phyloP scores from a whole-genome alignment of 2,888 invertebrate genomes.

The Ditula angustiorana region DNA sequence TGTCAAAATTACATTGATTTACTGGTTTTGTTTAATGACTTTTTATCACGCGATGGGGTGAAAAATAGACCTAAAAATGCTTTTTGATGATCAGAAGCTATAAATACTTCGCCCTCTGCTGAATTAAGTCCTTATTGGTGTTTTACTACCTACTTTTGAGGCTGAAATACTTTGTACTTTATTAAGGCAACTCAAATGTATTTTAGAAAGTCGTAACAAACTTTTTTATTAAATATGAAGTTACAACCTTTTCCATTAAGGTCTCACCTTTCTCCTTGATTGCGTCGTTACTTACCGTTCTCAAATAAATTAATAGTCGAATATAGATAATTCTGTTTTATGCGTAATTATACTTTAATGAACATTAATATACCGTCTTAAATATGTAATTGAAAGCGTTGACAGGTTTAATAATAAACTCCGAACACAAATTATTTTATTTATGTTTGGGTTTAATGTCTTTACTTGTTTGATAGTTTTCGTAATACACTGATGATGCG shows the following conservation, averaged over 20 bases:
- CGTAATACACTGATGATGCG: background rate
- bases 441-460: background rate
- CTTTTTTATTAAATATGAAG: constrained; percentile 14
- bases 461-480: constrained; percentile 5
- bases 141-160: constrained; percentile 4
- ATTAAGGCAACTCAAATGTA: background rate
- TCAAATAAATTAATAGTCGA: constrained; percentile 22
- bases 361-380: constrained; percentile 16
- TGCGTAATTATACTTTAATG: constrained; percentile 24
- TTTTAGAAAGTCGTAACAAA: background rate
- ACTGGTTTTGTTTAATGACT: constrained; percentile 59
- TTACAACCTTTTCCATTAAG: background rate
- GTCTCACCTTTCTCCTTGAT: constrained; percentile 46
- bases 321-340: constrained; percentile 22
- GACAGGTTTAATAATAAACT: constrained; percentile 5
- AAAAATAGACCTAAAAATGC: constrained; percentile 32
- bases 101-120: constrained; percentile 9
- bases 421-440: background rate
- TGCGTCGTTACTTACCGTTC: constrained; percentile 45
- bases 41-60: constrained; percentile 64
- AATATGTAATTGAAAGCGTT: constrained; percentile 15
- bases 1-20: constrained; percentile 71
- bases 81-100: constrained; percentile 31
- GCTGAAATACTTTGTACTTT: background rate
- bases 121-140: constrained; percentile 5